Base-by-base conservation (phyloP, 2,888 invertebrate genomes). In the Tribolium freemani region DNA sequence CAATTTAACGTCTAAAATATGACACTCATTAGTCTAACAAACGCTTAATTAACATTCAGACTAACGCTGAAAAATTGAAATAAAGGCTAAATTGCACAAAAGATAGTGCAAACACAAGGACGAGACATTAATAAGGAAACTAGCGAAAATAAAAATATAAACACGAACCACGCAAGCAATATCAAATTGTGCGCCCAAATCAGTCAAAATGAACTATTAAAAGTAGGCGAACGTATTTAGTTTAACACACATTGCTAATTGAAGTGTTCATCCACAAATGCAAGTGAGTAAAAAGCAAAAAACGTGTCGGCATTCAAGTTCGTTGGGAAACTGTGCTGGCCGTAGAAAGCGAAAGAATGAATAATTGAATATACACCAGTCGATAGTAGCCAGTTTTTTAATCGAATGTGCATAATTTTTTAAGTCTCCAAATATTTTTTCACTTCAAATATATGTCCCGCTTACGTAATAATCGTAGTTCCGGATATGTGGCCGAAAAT, bases 331-430 rank as follows among this genome's bases (percentile, higher is more conserved):
- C 75, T 74, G 61, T 45, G 38, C 60, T 72, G 61, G 74, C 60
- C 26, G 51, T 79, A 80, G 80, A 80, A 80, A 80, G 79, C 73
- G 75, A 77, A 75, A 66, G 74, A 78, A 79, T 80, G 80, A 77
- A 80, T 80, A 78, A 79, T 80, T 80, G 74, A 78, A 75, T 72
- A 73, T 75, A 70, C 45, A 11, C 21, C n/a, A 38, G 45, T 48
- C 48, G 38, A 38, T 38, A 38, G 48, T 50, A 31, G 11, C 10
- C 5, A 11, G 10, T 9, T 44, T 44, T 57, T 44, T 57, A 57
- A 57, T 57, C 46, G 11, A 45, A 63, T 63, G 63, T 30, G 51
- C 63, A 50, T 63, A 60, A 44, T 60, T 60, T 48, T n/a, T 16
- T 10, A 9, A 38, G 9, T 38, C 38, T 38, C n/a, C 38, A 38